These are phyloP conservation scores for Desmodus rotundus DNA, from an alignment of 2,113 vertebrate species.

Conservation along the genomic window DNA sequence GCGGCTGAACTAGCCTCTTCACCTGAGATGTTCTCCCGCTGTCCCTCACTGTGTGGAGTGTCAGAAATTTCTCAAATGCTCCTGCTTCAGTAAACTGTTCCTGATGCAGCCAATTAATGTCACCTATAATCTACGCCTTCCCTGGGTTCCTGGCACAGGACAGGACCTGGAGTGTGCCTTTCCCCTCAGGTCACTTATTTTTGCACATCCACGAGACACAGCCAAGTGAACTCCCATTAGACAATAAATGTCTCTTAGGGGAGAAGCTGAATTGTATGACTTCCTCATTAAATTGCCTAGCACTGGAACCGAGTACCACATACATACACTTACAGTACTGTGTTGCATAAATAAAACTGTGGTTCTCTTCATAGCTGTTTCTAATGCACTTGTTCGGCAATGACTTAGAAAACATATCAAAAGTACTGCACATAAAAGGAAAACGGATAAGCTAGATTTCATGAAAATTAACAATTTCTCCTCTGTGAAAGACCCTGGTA, in stretches of 20 bases:
- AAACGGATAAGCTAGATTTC: not conserved
- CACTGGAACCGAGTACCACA: not conserved
- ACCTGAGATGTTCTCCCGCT: accelerated
- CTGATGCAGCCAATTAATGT: not conserved
- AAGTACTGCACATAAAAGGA: not conserved
- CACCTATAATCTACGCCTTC: not conserved
- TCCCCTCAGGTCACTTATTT: not conserved
- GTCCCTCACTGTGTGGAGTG: not conserved
- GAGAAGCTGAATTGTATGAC: not conserved
- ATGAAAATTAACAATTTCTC: not conserved
- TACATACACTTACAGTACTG: accelerated
- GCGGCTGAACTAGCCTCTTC: not conserved
- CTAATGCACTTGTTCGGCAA: not conserved
- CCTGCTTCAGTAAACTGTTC: not conserved
- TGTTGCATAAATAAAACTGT: not conserved
- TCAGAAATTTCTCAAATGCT: not conserved
- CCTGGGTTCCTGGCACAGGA: not conserved
- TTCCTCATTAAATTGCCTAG: not conserved
- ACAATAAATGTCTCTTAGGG: not conserved
- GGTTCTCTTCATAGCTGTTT: not conserved
- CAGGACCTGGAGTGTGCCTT: not conserved
- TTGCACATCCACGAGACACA: not conserved
- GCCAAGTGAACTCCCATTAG: not conserved
- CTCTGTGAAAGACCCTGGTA: not conserved
- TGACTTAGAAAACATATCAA: not conserved